Evolutionary conservation across 1,140 invertebrate species (phyloP), one percentile per base, ranked within the genome.

Genomic region (Ceratoteleas bidentatus): DNA sequence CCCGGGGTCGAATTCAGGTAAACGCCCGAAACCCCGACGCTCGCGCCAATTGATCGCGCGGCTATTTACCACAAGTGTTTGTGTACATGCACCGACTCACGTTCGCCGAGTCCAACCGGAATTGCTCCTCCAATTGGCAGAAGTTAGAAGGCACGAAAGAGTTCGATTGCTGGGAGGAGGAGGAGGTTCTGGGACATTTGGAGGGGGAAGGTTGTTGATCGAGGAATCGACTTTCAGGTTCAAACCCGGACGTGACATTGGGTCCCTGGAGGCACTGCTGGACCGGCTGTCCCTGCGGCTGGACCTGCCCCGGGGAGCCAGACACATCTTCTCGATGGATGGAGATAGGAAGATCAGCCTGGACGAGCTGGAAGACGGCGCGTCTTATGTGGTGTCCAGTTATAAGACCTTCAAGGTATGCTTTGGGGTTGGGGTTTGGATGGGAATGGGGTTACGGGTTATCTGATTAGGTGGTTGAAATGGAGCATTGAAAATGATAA

Each of bases 381-480:
- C 95, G n/a, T 96, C 95, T 8, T 98, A 98, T 88, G 96, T 98
- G 64, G 96, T 97, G 6, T 97, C 97, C 3, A 97, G 96, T 10
- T 97, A 96, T 85, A 97, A 97, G 89, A 95, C 95, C n/a, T 97
- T 98, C 91, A 97, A 97, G 94, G 96, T 96, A 92, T 94, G 92
- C 13, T 15, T 8, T 0, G 3, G 24, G n/a, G 45, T 33, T 11
- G 49, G 15, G 34, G 9, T 16, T 62, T 24, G 24, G 6, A 24
- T 50, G 24, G 24, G 24, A 24, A 24, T 24, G 24, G 24, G 4
- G 24, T 24, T 24, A 24, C 4, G 24, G 24, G 4, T 24, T 24
- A 24, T 24, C 24, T 24, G 24, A 24, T 24, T 24, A 24, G 24
- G 24, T 4, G 24, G 24, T 36, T 2, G 36, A 69, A 50, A 40